phyloP scores from a whole-genome alignment of 2,113 vertebrate species.

The Sminthopsis crassicaudata region DNA sequence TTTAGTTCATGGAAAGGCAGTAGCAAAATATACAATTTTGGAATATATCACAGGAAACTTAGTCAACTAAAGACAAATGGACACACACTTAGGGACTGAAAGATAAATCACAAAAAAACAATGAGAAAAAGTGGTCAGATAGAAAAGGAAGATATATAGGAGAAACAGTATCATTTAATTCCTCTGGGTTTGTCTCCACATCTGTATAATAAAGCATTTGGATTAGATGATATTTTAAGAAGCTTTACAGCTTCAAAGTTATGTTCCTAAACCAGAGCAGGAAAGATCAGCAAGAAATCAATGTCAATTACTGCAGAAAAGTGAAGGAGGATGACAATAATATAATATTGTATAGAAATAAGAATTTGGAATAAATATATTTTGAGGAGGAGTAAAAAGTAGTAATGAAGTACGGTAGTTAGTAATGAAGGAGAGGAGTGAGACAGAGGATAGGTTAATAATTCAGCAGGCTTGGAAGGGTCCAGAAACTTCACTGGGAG shows the following conservation, averaged over 20 bases:
- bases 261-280: neutral
- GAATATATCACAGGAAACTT: no score
- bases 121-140: no score
- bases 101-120: no score
- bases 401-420: neutral
- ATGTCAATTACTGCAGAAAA: neutral
- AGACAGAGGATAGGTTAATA: neutral
- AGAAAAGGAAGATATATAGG: no score
- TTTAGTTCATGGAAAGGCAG: no score
- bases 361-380: neutral
- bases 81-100: no score
- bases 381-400: neutral
- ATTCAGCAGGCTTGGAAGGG: neutral
- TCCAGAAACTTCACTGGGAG: no score
- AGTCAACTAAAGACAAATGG: no score
- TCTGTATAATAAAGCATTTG: neutral
- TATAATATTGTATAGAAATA: neutral
- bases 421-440: neutral
- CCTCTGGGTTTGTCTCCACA: neutral
- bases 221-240: neutral
- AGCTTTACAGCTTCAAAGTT: neutral
- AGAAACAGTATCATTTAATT: no score
- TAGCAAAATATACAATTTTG: no score
- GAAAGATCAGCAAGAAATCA: neutral
- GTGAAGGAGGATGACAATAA: neutral